These are phyloP conservation scores for Psilopogon haemacephalus DNA, from an alignment of 2,113 vertebrate species.

Conservation along the genomic window DNA sequence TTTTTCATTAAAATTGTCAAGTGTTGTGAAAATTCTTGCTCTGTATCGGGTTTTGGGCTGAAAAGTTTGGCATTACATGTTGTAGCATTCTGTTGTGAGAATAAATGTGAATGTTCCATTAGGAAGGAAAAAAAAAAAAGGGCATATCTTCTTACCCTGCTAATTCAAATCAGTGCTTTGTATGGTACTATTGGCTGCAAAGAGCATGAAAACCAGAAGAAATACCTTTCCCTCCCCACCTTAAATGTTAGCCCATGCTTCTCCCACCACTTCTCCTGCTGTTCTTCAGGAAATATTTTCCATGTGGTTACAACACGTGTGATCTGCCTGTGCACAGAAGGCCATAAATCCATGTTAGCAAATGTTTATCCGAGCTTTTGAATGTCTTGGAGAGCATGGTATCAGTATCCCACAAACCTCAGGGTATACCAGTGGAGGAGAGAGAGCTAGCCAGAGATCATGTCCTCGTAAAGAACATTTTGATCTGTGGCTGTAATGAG, in stretches of 20 bases:
- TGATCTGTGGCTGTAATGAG: neutral
- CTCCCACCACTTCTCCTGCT: neutral
- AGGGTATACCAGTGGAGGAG: neutral
- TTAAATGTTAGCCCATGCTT: neutral
- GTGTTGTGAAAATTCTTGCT: neutral
- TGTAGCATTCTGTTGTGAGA: neutral
- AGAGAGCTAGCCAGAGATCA: neutral
- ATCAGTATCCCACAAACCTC: neutral
- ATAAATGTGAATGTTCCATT: neutral
- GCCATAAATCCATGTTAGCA: neutral
- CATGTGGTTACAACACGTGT: neutral
- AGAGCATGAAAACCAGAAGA: neutral
- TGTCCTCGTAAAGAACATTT: neutral
- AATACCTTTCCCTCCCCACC: neutral
- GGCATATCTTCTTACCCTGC: neutral
- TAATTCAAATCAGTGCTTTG: neutral
- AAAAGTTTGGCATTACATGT: neutral
- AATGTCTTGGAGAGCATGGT: neutral
- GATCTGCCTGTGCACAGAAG: neutral
- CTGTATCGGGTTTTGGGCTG: neutral
- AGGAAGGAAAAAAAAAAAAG: neutral
- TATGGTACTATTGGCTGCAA: neutral
- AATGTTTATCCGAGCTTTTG: neutral
- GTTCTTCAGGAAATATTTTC: neutral
- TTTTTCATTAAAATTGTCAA: neutral